These are phyloP conservation scores for Hoplodrina blanda DNA, from an alignment of 2,888 invertebrate species.

Conservation along the genomic window DNA sequence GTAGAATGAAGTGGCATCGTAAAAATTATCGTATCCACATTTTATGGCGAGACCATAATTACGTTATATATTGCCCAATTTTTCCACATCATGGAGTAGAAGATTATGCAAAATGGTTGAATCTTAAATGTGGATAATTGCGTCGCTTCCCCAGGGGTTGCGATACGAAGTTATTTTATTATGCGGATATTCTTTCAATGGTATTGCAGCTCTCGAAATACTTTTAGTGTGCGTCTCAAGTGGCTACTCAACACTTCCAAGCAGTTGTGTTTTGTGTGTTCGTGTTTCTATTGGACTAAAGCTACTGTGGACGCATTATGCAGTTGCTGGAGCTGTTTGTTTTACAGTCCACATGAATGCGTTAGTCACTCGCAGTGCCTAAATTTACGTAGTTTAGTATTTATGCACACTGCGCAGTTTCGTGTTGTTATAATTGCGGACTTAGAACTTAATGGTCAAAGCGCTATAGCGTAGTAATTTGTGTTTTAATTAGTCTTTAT, in stretches of 20 bases:
- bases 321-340: conserved; percentile 43
- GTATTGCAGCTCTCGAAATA: conserved; percentile 36
- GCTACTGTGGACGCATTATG: conserved; percentile 30
- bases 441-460: conserved; percentile 36
- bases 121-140: conserved; percentile 62
- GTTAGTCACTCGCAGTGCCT: conserved; percentile 41
- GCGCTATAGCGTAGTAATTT: conserved; percentile 14
- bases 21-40: conserved; percentile 54
- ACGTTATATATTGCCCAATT: conserved; percentile 60
- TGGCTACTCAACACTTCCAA: conserved; percentile 30
- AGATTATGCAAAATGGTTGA: conserved; percentile 62
- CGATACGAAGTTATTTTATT: conserved; percentile 52
- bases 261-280: conserved; percentile 21
- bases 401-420: conserved; percentile 42
- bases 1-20: conserved; percentile 43
- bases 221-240: conserved; percentile 35
- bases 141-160: conserved; percentile 33
- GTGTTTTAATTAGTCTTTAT: conserved; percentile 19
- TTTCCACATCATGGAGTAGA: conserved; percentile 55
- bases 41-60: conserved; percentile 55
- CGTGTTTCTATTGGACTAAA: conserved; percentile 32
- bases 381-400: conserved; percentile 52
- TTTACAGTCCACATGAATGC: conserved; percentile 36
- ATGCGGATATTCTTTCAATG: conserved; percentile 41
- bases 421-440: conserved; percentile 45